Percentiles rank a stretch among this genome's conserved stretches.
phyloP scores from a whole-genome alignment of 1,140 invertebrate genomes.

The Neocloeon triangulifer region DNA sequence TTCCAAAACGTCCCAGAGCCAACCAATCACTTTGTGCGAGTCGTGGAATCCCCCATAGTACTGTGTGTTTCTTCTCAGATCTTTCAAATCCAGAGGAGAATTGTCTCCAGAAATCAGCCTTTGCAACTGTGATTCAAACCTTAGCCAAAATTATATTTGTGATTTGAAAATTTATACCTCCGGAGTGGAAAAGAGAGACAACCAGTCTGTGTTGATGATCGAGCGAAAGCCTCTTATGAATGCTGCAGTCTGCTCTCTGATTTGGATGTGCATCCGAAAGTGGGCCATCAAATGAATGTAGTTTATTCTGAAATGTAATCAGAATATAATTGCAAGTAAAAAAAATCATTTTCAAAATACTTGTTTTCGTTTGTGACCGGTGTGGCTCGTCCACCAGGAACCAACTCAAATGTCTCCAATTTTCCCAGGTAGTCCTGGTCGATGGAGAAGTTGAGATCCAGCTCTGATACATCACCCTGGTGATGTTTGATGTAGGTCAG shows the following conservation, averaged over 20 bases:
- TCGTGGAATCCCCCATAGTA: slow-evolving; percentile 99
- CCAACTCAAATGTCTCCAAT: slow-evolving; percentile 70
- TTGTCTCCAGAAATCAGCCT: slow-evolving; percentile 81
- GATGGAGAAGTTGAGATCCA: slow-evolving; percentile 91
- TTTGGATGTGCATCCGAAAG: slow-evolving; percentile 93
- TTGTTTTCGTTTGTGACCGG: slow-evolving; percentile 94
- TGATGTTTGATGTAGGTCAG: slow-evolving; percentile 94
- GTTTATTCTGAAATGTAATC: slow-evolving; percentile 47
- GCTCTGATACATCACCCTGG: slow-evolving; percentile 71
- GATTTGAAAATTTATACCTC: too few species aligned
- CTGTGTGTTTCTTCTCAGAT: slow-evolving; percentile 81
- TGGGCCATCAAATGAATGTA: slow-evolving; percentile 98
- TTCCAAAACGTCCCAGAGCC: slow-evolving; percentile 97
- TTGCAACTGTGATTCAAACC: slow-evolving; percentile 54
- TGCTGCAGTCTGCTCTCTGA: slow-evolving; percentile 84
- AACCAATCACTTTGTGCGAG: slow-evolving; percentile 89
- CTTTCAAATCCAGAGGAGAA: slow-evolving; percentile 68
- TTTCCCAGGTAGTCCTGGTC: slow-evolving; percentile 90
- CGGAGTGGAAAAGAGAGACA: slow-evolving; percentile 86
- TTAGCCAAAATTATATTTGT: too few species aligned
- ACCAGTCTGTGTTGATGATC: slow-evolving; percentile 88
- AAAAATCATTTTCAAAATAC: slow-evolving; percentile 19
- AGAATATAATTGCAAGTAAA: slow-evolving; percentile 1
- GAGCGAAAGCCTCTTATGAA: slow-evolving; percentile 92
- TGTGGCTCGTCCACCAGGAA: slow-evolving; percentile 80